phyloP scores from a whole-genome alignment of 2,797 vertebrate genomes.

The Danio kyathit region DNA sequence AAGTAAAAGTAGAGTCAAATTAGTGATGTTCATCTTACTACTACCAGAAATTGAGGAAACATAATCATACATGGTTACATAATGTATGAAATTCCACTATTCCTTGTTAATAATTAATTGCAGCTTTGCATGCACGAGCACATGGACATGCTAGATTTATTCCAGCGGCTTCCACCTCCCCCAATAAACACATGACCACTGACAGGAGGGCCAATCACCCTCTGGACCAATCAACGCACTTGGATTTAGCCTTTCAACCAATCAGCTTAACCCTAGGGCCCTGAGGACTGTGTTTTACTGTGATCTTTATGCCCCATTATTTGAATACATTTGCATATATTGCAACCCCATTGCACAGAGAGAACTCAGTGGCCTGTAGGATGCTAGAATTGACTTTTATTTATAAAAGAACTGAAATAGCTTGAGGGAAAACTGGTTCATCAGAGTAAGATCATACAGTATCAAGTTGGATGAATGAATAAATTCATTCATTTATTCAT shows the following conservation, averaged over 20 bases:
- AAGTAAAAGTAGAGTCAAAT: too few relatives aligned
- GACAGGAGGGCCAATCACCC: constrained; percentile 46
- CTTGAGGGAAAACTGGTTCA: too few relatives aligned
- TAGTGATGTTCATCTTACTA: too few relatives aligned
- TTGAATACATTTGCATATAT: constrained; percentile 71
- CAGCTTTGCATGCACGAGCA: constrained; percentile 27
- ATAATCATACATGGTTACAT: too few relatives aligned
- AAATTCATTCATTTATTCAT: too few relatives aligned
- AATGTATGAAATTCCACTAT: not conserved
- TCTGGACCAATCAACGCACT: constrained; percentile 46
- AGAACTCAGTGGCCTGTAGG: not conserved
- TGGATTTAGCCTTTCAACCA: constrained; percentile 55
- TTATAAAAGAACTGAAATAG: too few relatives aligned
- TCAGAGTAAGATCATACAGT: too few relatives aligned
- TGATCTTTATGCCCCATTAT: constrained; percentile 54
- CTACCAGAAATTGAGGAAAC: too few relatives aligned
- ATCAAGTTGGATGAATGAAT: too few relatives aligned
- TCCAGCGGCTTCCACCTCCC: constrained; percentile 38
- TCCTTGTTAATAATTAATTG: not conserved
- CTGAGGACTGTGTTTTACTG: constrained; percentile 50
- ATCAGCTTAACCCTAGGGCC: constrained; percentile 57
- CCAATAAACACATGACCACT: constrained; percentile 52
- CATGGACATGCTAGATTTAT: constrained; percentile 15
- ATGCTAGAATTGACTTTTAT: not conserved
- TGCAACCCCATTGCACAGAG: constrained; percentile 47